A percentile compares a stretch with the other conserved stretches of the same genome.
Conservation (phyloP, 92 coral and sea anemone species). For the Epizoanthus illoricatus region DNA sequence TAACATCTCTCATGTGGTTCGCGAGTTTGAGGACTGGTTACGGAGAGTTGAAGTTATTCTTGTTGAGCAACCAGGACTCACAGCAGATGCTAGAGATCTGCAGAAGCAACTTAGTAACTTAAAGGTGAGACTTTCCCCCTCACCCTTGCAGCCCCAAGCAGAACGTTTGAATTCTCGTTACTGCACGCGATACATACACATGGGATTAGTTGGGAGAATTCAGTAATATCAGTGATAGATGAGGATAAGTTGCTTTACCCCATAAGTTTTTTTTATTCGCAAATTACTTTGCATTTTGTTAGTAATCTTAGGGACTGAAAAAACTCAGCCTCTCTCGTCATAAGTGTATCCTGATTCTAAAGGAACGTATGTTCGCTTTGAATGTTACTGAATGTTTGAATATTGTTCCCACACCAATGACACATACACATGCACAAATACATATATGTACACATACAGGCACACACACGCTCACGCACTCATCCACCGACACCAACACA, state of each 20-base stretch:
- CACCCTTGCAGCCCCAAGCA: not conserved
- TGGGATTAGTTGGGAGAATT: not conserved
- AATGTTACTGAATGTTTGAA: too few species aligned
- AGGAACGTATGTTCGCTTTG: not conserved
- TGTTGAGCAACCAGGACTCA: slow-evolving; percentile 91
- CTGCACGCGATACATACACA: too few species aligned
- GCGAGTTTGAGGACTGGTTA: slow-evolving; percentile 80
- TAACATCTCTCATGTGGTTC: slow-evolving; percentile 65
- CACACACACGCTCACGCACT: too few species aligned
- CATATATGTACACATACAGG: not conserved
- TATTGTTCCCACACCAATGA: too few species aligned
- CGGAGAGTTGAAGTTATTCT: slow-evolving; percentile 80
- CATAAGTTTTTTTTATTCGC: too few species aligned
- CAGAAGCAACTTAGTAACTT: slow-evolving; percentile 73
- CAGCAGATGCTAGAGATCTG: slow-evolving; percentile 69
- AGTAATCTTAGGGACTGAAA: too few species aligned
- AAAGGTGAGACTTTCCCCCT: slow-evolving; percentile 39
- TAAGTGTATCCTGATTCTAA: not conserved
- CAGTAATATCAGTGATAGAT: too few species aligned
- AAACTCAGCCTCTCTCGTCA: too few species aligned
- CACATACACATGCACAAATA: not conserved
- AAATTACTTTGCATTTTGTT: too few species aligned
- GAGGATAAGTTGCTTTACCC: too few species aligned
- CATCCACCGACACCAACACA: too few species aligned
- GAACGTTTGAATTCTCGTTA: too few species aligned